Base-by-base conservation (phyloP, 2,888 invertebrate species). In the Sinhomidia bicolor region DNA sequence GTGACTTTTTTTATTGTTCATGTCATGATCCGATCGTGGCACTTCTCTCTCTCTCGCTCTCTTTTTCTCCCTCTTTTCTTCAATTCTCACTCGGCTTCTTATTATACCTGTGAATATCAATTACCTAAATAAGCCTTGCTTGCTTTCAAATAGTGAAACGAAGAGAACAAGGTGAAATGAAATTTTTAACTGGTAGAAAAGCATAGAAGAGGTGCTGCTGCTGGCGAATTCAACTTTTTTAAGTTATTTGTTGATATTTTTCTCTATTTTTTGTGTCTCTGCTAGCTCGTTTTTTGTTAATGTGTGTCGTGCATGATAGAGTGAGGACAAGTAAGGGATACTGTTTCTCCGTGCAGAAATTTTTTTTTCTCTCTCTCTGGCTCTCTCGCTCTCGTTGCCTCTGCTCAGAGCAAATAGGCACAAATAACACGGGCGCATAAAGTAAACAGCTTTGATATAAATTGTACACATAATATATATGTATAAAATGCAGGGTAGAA, bases 61-160 rank as follows among this genome's bases (percentile, higher is more conserved):
- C n/a, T n/a, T n/a, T n/a, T n/a, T n/a, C n/a, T n/a, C n/a, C n/a
- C n/a, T n/a, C n/a, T n/a, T n/a, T n/a, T n/a, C n/a, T n/a, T 78
- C 20, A 80, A 36, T 44, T 44, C 44, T 41, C 44, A 78, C 20
- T 78, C 54, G 20, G 32, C 80, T 79, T 71, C 71, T 80, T 80
- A 44, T 74, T 76, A 23, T 62, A 44, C 36, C 36, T 29, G 65
- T 81, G 62, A 82, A 83, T 83, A 88, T 88, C 88, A 88, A 88
- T 88, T 88, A 88, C 78, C 82, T 9, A 65, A 36, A 78, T 76
- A 36, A n/a, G n/a, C n/a, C n/a, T n/a, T n/a, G n/a, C n/a, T n/a
- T n/a, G n/a, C n/a, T n/a, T n/a, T n/a, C n/a, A n/a, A n/a, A n/a
- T n/a, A n/a, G n/a, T 54, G 32, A 74, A 83, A 82, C 32, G n/a